These are phyloP conservation scores for Branchellion lobata DNA, from an alignment of 2,888 invertebrate genomes.

Conservation along the genomic window DNA sequence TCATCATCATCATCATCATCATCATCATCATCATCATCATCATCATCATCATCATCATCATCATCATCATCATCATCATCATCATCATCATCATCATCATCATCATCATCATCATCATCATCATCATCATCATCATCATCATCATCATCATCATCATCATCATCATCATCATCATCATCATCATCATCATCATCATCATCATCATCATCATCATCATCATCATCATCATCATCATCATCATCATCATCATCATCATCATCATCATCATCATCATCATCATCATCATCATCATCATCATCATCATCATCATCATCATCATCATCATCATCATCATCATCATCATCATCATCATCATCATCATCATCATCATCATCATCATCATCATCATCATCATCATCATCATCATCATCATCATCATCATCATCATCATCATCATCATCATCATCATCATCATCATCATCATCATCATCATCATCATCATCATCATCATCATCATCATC, in stretches of 20 bases:
- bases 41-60: slow-evolving; percentile 14
- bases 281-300: slow-evolving; percentile 32
- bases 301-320: slow-evolving; percentile 28
- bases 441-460: slow-evolving; percentile 11
- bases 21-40: slow-evolving; percentile 14
- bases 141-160: slow-evolving; percentile 34
- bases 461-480: slow-evolving; percentile 20
- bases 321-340: slow-evolving; percentile 32
- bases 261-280: slow-evolving; percentile 37
- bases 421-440: slow-evolving; percentile 14
- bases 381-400: slow-evolving; percentile 19
- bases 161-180: slow-evolving; percentile 33
- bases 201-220: slow-evolving; percentile 31
- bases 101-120: slow-evolving; percentile 6
- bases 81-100: slow-evolving; percentile 6
- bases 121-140: slow-evolving; percentile 17
- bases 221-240: slow-evolving; percentile 18
- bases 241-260: slow-evolving; percentile 23
- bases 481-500: slow-evolving; percentile 33
- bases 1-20: slow-evolving; percentile 14
- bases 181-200: slow-evolving; percentile 32
- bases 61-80: slow-evolving; percentile 14
- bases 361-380: slow-evolving; percentile 29
- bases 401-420: slow-evolving; percentile 10
- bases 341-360: slow-evolving; percentile 22